phyloP scores from a whole-genome alignment of 2,888 invertebrate species.

The Pollenia labialis region DNA sequence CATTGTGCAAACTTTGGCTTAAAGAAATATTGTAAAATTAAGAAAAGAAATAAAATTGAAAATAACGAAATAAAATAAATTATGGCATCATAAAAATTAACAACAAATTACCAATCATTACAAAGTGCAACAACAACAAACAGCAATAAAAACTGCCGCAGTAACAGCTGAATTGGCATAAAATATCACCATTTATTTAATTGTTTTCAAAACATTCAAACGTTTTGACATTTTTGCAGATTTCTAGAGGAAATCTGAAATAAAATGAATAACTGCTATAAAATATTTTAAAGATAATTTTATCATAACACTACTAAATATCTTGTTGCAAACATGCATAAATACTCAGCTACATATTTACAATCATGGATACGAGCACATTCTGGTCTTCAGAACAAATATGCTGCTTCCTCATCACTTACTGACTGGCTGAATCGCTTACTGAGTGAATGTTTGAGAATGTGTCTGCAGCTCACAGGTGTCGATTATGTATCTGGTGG shows the following conservation, averaged over 20 bases:
- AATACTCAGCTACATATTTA: not conserved
- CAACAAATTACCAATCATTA: constrained; percentile 73
- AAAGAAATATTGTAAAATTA: not conserved
- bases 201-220: constrained; percentile 36
- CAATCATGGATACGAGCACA: not conserved
- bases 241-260: constrained; percentile 41
- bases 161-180: constrained; percentile 39
- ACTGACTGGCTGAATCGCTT: not conserved
- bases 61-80: constrained; percentile 60
- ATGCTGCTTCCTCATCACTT: constrained; percentile 57
- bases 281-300: constrained; percentile 50
- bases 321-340: not conserved
- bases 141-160: not conserved
- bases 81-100: constrained; percentile 70
- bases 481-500: constrained; percentile 62
- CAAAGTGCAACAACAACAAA: constrained; percentile 29
- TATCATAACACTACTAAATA: constrained; percentile 32
- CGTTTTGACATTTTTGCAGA: constrained; percentile 26
- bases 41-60: constrained; percentile 20
- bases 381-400: constrained; percentile 9
- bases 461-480: constrained; percentile 60
- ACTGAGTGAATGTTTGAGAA: not conserved
- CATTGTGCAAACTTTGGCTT: not conserved
- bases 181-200: constrained; percentile 52
- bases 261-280: constrained; percentile 41